Percentiles rank a stretch among this genome's conserved stretches.
phyloP scores from a whole-genome alignment of 92 coral and sea anemone genomes.

The Heliopora coerulea region DNA sequence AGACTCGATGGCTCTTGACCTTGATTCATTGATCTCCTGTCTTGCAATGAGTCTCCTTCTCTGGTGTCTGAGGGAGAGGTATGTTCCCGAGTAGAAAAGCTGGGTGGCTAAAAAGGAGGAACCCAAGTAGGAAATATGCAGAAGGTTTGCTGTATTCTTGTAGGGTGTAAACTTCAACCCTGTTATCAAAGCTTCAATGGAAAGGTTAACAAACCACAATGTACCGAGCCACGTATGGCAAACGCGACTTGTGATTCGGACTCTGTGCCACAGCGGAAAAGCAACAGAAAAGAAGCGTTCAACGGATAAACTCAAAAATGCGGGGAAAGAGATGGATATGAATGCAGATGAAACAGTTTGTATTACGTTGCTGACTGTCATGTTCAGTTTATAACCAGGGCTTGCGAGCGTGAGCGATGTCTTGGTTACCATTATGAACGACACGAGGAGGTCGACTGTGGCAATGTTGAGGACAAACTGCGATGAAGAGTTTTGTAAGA shows the following conservation, averaged over 20 bases:
- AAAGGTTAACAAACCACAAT: background rate
- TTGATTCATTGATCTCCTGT: background rate
- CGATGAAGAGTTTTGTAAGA: too few species aligned
- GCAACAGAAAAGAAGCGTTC: slow-evolving; percentile 1
- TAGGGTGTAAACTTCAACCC: background rate
- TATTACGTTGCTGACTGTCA: too few species aligned
- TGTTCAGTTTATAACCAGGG: too few species aligned
- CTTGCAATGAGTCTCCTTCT: background rate
- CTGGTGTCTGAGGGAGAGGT: background rate
- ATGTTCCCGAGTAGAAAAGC: background rate
- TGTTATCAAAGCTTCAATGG: background rate
- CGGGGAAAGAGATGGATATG: background rate
- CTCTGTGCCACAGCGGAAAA: slow-evolving; percentile 5
- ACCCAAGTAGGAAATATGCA: background rate
- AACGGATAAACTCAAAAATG: slow-evolving; percentile 8
- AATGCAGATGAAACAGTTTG: background rate
- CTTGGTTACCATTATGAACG: too few species aligned
- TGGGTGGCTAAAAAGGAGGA: background rate
- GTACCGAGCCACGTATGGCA: slow-evolving; percentile 3
- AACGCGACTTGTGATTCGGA: background rate
- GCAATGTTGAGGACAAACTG: too few species aligned
- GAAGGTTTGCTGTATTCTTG: too few species aligned
- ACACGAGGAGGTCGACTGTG: too few species aligned
- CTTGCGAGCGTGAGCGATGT: too few species aligned
- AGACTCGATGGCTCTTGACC: background rate